Conservation (phyloP, 2,113 vertebrate species). For the Pomatorhinus ruficollis region DNA sequence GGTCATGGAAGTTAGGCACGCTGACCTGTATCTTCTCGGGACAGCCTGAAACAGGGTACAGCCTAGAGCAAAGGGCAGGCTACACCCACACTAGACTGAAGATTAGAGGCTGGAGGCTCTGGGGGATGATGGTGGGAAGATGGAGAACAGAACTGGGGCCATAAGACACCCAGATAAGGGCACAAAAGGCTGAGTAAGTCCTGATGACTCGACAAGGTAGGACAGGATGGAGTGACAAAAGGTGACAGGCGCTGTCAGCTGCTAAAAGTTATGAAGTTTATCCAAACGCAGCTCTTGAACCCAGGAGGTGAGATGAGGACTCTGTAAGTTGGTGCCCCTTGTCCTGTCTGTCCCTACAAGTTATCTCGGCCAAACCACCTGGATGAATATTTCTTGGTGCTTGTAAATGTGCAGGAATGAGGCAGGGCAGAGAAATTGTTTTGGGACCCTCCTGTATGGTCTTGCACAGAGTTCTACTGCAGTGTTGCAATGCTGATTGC, state of each 20-base stretch:
- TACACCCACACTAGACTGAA: background rate
- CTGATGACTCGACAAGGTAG: background rate
- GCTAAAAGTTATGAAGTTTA: background rate
- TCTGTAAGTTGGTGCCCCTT: background rate
- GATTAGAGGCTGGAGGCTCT: conserved; percentile 27
- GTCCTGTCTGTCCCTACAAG: background rate
- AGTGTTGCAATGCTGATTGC: conserved; percentile 5
- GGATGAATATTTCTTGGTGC: background rate
- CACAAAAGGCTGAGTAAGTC: background rate
- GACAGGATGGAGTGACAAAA: background rate
- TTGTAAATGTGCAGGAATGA: background rate
- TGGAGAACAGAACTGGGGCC: background rate
- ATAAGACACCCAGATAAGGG: background rate
- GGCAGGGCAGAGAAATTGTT: background rate
- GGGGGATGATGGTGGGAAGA: background rate
- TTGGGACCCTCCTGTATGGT: background rate
- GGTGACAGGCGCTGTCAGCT: background rate
- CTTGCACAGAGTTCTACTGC: background rate
- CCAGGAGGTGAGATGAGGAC: background rate
- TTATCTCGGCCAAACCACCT: background rate
- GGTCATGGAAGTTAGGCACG: fast-evolving
- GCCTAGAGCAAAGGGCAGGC: background rate
- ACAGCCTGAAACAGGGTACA: background rate
- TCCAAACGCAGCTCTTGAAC: background rate
- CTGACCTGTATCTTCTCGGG: background rate